phyloP scores from a whole-genome alignment of 1,140 invertebrate species.

The Trialeurodes vaporariorum region DNA sequence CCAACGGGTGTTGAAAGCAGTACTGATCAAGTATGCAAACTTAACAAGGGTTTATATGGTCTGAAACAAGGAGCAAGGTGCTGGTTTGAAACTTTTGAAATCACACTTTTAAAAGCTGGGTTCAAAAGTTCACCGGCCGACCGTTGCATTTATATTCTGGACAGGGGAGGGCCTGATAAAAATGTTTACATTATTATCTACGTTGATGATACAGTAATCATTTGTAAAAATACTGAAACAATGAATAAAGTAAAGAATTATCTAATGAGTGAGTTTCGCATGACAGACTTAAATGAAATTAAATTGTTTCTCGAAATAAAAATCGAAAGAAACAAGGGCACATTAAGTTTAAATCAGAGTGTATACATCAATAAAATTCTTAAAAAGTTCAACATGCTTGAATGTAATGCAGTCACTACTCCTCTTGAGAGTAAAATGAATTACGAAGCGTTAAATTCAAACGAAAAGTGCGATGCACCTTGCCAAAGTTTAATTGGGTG shows the following conservation, averaged over 20 bases:
- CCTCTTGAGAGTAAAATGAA: slow-evolving; percentile 9
- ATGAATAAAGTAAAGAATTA: slow-evolving; percentile 12
- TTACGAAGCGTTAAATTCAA: slow-evolving; percentile 12
- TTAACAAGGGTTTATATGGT: slow-evolving; percentile 19
- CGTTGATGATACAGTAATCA: slow-evolving; percentile 15
- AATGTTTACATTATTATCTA: slow-evolving; percentile 4
- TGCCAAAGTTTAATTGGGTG: slow-evolving; percentile 21
- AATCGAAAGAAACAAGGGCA: not conserved
- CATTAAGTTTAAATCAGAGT: slow-evolving; percentile 7
- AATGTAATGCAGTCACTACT: slow-evolving; percentile 6
- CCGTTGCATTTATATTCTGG: slow-evolving; percentile 3
- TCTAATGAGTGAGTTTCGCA: slow-evolving; percentile 11
- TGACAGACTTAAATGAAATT: no score
- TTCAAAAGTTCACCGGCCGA: slow-evolving; percentile 5
- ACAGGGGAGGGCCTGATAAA: not conserved
- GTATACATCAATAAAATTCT: slow-evolving; percentile 12
- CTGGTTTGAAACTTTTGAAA: no score
- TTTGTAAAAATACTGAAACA: not conserved
- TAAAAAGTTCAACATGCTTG: slow-evolving; percentile 14
- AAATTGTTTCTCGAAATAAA: slow-evolving; percentile 23
- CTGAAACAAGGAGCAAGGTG: no score
- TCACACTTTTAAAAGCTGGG: not conserved
- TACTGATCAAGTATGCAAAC: slow-evolving; percentile 16
- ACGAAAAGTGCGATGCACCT: slow-evolving; percentile 14
- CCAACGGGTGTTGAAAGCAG: slow-evolving; percentile 24